Evolutionary conservation across 2,797 vertebrate genomes (phyloP), one percentile per base, ranked within the genome.

Genomic region (Darevskia nairensis): DNA sequence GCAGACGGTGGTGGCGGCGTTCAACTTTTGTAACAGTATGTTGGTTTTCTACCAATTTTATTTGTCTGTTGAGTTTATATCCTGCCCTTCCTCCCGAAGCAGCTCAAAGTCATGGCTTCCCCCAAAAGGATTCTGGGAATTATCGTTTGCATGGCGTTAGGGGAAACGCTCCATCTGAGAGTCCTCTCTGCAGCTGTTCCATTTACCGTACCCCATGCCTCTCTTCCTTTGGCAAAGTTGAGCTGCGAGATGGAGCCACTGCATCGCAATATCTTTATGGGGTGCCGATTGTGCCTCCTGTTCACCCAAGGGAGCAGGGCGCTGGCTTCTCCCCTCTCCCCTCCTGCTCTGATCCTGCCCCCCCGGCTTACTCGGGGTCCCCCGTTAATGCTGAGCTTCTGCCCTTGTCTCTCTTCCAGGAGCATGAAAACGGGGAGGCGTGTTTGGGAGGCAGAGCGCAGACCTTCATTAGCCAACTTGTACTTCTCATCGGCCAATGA

Each of bases 401-500:
- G 76, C 10, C 15, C 68, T 68, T 4, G 0, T 39, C 75, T 80
- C 77, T 80, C n/a, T 10, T 23, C 29, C 23, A 32, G 35, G 41
- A 74, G 7, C 21, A 7, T 4, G 44, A 32, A 46, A 76, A 55
- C 8, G 1, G 27, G 35, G 61, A 19, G 8, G 3, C 8, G 0
- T 15, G 19, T 59, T 35, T 39, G 27, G 0, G 80, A 69, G 75
- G 46, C 66, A 86, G 85, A 41, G 19, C 32, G 64, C 11, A 29
- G 8, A 27, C 1, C 80, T 78, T 64, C 11, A 0, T 86, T 68
- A 72, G 80, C 84, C 0, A 1, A 85, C 83, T 3, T 88, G 89
- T 90, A 83, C 27, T 92, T 94, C 91, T 92, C 93, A 82, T 46
- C 81, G 35, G 74, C 89, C 0, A 50, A 93, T 94, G 93, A 95